These are phyloP conservation scores for Drosophila neutralis DNA, from an alignment of 2,888 invertebrate genomes.

Conservation along the genomic window DNA sequence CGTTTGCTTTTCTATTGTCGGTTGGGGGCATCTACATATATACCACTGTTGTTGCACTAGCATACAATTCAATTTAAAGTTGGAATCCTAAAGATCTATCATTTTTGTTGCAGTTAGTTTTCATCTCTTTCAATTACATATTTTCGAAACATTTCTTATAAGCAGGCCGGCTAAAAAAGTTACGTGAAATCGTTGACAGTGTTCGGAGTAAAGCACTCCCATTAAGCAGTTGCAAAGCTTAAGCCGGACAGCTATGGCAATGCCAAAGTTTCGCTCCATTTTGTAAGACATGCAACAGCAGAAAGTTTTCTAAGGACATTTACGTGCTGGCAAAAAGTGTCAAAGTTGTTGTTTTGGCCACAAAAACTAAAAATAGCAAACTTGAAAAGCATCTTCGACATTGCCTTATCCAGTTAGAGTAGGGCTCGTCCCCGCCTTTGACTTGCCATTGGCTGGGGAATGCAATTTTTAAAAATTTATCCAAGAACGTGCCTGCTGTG, in stretches of 20 bases:
- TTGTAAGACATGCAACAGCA: slow-evolving; percentile 15
- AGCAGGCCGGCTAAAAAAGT: slow-evolving; percentile 20
- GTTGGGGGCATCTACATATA: neutral
- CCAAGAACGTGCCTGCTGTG: slow-evolving; percentile 46
- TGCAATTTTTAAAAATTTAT: slow-evolving; percentile 49
- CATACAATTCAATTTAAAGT: slow-evolving; percentile 32
- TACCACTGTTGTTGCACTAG: neutral
- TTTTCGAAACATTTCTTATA: neutral
- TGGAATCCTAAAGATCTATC: neutral
- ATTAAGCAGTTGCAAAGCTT: slow-evolving; percentile 40
- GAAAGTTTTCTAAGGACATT: slow-evolving; percentile 27
- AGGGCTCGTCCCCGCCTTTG: slow-evolving; percentile 25
- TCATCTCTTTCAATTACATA: neutral
- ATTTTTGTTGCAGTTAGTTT: neutral
- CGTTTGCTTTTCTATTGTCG: slow-evolving; percentile 28
- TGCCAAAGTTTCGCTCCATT: slow-evolving; percentile 2
- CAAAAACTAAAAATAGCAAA: neutral
- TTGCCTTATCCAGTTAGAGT: slow-evolving; percentile 16
- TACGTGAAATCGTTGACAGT: slow-evolving; percentile 14
- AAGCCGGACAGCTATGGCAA: slow-evolving; percentile 6
- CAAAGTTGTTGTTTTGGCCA: slow-evolving; percentile 26
- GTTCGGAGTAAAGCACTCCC: slow-evolving; percentile 8
- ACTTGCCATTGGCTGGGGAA: slow-evolving; percentile 49
- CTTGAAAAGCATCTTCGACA: slow-evolving; percentile 19
- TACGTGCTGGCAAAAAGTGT: slow-evolving; percentile 44